Base-by-base conservation (phyloP, 2,888 invertebrate genomes). In the Globia sparganii region DNA sequence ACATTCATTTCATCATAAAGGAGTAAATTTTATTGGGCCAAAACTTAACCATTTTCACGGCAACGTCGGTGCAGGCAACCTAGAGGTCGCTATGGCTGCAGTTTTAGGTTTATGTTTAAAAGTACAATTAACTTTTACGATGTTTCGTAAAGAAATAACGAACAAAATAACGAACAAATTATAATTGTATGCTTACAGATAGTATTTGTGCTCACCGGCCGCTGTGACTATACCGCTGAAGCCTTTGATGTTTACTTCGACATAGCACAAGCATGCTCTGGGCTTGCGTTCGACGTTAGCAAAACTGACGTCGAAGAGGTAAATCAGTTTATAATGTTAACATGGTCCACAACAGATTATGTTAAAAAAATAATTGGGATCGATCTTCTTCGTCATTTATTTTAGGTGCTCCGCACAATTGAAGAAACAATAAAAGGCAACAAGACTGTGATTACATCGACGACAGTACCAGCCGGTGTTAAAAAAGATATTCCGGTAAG, bases 141-240 rank as follows among this genome's bases (percentile, higher is more conserved):
- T 34, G 61, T 61, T 25, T 59, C 2, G 21, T 66, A 66, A 43
- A 65, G 21, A 21, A 21, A 40, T 43, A 31, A 65, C 2, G 5
- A 65, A 21, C 21, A 43, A 28, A 25, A 4, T 15, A 31, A 67
- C 25, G 4, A 49, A 15, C 4, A 18, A 28, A 25, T 6, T 11
- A 65, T 65, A 3, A 28, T 21, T 8, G n/a, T n/a, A 11, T 68
- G 6, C 40, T 79, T 81, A 53, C 82, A 88, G 87, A 79, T 88
- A 65, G 49, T 76, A 1, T 88, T 88, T 65, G 84, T 88, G 13
- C 53, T 89, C n/a, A 88, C 87, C 6, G 88, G 82, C 8, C 21
- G 4, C 43, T 87, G 86, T 61, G 0, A 0, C 1, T 0, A 70
- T n/a, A 1, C 4, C 0, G 0, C 28, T 53, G 9, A 4, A 68